A percentile compares a stretch with the other conserved stretches of the same genome.
Conservation (phyloP, 2,797 vertebrate species). For the Otus scops region DNA sequence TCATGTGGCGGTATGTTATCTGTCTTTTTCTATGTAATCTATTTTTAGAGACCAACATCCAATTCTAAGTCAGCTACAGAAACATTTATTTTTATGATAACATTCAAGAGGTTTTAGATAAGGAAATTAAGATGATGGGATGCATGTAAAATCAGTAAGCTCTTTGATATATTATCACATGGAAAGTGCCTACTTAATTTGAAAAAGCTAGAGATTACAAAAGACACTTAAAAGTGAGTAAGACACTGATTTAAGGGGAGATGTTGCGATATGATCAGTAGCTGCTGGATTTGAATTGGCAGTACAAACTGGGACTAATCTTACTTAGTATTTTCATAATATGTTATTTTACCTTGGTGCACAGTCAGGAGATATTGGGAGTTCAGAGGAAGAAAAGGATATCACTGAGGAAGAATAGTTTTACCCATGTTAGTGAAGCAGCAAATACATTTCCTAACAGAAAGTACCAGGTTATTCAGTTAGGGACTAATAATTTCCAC, state of each 20-base stretch:
- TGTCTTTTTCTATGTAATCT: not conserved
- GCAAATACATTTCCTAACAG: not conserved
- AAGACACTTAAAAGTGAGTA: not conserved
- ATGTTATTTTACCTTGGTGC: not conserved
- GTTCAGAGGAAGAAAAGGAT: not conserved
- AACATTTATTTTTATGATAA: conserved; percentile 7
- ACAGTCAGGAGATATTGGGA: not conserved
- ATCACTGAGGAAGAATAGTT: not conserved
- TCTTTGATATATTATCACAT: conserved; percentile 39
- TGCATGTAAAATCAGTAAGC: not conserved
- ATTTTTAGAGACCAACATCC: not conserved
- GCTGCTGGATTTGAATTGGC: not conserved
- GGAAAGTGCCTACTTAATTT: conserved; percentile 29
- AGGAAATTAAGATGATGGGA: conserved; percentile 33
- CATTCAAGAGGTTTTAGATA: conserved; percentile 35
- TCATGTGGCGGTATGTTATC: not conserved
- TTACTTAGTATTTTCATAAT: not conserved
- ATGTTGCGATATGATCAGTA: not conserved
- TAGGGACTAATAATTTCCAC: not conserved
- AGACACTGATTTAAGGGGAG: not conserved
- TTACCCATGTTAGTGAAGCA: not conserved
- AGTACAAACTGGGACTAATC: not conserved
- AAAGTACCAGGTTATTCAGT: not conserved
- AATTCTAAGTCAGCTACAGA: not conserved
- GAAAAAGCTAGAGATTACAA: conserved; percentile 12